Percentiles rank a stretch among this genome's conserved stretches.
These are phyloP conservation scores for Dyspetes luteomarginatus DNA, from an alignment of 2,888 invertebrate species.

Conservation along the genomic window DNA sequence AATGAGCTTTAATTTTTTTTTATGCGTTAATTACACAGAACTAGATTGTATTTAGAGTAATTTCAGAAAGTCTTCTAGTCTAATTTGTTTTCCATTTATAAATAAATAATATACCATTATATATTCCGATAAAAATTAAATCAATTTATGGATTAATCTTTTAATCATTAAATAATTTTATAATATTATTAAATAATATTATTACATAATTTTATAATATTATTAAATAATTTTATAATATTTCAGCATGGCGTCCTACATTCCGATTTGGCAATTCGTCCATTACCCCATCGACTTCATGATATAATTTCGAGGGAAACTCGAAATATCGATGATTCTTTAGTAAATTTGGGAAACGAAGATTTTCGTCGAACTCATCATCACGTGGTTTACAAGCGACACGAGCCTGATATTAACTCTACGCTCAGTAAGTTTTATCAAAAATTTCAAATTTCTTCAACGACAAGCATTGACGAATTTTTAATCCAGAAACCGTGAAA, in stretches of 20 bases:
- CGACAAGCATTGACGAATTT: neutral
- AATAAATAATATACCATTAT: too few species aligned
- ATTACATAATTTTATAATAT: constrained; percentile 19
- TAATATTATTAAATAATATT: constrained; percentile 1
- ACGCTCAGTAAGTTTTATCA: constrained; percentile 38
- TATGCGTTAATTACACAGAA: neutral
- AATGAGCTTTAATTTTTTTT: neutral
- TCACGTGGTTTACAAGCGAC: constrained; percentile 72
- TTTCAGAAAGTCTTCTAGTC: neutral
- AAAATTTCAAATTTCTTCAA: neutral
- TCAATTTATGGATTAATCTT: too few species aligned
- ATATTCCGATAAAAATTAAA: too few species aligned
- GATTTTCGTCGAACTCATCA: constrained; percentile 66
- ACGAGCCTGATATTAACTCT: constrained; percentile 32
- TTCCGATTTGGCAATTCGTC: constrained; percentile 67
- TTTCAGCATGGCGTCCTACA: constrained; percentile 69
- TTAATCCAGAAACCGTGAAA: constrained; percentile 54
- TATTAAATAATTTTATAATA: constrained; percentile 32
- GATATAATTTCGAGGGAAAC: constrained; percentile 47
- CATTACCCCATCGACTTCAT: constrained; percentile 67
- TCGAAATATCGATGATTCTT: constrained; percentile 36
- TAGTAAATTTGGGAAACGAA: constrained; percentile 15
- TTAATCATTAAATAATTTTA: constrained; percentile 9
- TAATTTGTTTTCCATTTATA: too few species aligned
- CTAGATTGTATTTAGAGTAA: neutral